These are phyloP conservation scores for Scomber colias DNA, from an alignment of 2,113 vertebrate genomes.

Conservation along the genomic window DNA sequence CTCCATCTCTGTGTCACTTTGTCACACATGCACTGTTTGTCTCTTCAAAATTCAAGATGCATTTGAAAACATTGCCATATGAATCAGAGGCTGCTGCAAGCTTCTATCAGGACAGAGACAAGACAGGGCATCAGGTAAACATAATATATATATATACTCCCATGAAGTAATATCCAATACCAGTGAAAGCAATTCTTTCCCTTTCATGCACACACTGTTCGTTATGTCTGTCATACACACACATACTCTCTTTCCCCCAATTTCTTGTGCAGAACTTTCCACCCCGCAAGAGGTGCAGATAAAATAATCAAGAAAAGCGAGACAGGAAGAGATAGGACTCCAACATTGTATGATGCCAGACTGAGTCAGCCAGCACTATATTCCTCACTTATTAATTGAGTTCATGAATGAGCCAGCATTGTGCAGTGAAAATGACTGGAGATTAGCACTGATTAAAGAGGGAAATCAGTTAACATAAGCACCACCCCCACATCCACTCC, in stretches of 20 bases:
- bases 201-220: not conserved
- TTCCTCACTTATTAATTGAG: conserved; percentile 76
- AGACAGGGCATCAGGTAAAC: conserved; percentile 28
- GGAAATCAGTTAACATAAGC: conserved; percentile 94
- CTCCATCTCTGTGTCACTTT: not conserved
- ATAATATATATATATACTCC: conserved; percentile 42
- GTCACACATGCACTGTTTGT: not conserved
- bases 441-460: conserved; percentile 91
- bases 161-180: conserved; percentile 25
- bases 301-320: conserved; percentile 68
- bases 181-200: conserved; percentile 17
- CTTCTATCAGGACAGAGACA: conserved; percentile 14
- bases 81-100: not conserved
- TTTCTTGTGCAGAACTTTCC: conserved; percentile 26
- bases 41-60: not conserved
- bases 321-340: conserved; percentile 34
- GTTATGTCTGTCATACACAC: not conserved
- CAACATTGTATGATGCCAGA: conserved; percentile 6
- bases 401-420: conserved; percentile 73
- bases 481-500: conserved; percentile 84
- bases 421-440: conserved; percentile 79
- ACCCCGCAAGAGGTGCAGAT: conserved; percentile 38
- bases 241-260: not conserved
- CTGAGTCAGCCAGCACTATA: conserved; percentile 53
- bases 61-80: conserved; percentile 9